phyloP scores from a whole-genome alignment of 2,797 vertebrate genomes.

The Galagoides demidoff region DNA sequence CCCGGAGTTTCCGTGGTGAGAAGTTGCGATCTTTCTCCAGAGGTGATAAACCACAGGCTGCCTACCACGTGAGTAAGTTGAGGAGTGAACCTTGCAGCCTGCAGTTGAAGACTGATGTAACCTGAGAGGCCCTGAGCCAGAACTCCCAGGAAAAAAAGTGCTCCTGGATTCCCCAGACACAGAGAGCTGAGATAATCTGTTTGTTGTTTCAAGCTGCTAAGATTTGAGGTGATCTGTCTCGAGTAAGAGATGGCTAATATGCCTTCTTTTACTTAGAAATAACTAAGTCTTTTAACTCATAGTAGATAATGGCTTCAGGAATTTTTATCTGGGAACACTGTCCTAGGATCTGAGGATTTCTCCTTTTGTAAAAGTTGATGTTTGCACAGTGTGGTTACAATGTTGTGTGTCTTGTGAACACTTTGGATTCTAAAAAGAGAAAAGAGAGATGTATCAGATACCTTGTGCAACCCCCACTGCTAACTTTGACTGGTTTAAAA shows the following conservation, averaged over 20 bases:
- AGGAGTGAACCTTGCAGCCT: background rate
- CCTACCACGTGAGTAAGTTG: background rate
- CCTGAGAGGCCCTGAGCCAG: background rate
- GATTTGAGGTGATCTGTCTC: background rate
- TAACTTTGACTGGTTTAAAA: background rate
- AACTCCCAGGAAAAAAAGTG: background rate
- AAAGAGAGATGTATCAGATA: background rate
- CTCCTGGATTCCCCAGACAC: background rate
- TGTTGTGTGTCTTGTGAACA: background rate
- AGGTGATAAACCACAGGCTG: background rate
- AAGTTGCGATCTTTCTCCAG: background rate
- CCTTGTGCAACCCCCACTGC: background rate
- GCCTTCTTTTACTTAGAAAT: background rate
- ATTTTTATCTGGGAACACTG: background rate
- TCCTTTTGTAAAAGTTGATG: background rate
- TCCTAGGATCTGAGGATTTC: background rate
- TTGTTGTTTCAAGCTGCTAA: background rate
- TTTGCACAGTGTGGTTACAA: background rate
- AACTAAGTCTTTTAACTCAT: background rate
- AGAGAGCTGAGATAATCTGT: background rate
- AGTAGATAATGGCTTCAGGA: background rate
- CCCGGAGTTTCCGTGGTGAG: fast-evolving
- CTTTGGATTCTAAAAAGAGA: background rate
- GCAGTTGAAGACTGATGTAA: background rate
- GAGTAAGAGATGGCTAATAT: background rate